Evolutionary conservation across 1,140 invertebrate species (phyloP).

Genomic region (Diorhabda carinulata): DNA sequence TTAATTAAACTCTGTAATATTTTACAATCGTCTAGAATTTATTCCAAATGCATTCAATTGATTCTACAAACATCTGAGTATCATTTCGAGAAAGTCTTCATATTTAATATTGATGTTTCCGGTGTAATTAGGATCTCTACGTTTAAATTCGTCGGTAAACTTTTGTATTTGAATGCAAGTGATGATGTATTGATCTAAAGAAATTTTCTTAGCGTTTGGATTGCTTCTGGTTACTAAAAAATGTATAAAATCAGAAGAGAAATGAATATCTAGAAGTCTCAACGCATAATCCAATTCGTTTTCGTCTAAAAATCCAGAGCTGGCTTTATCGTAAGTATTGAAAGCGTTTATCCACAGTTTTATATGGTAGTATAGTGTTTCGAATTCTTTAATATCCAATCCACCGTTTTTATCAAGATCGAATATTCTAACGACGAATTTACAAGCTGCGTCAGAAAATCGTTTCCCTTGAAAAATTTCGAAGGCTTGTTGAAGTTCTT

Average conservation of each 20-base stretch:
- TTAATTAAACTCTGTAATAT: too few relatives aligned
- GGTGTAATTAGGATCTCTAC: conserved; percentile 36
- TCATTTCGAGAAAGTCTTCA: conserved; percentile 43
- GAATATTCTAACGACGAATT: conserved; percentile 43
- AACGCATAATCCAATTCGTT: conserved; percentile 37
- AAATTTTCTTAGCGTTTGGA: conserved; percentile 37
- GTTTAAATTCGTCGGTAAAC: conserved; percentile 43
- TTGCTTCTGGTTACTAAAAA: conserved; percentile 40
- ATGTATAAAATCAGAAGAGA: conserved; percentile 38
- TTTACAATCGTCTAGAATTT: too few relatives aligned
- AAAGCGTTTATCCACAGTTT: conserved; percentile 43
- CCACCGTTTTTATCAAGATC: conserved; percentile 44
- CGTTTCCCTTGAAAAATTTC: conserved; percentile 39
- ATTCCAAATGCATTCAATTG: too few relatives aligned
- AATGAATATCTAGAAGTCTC: conserved; percentile 40
- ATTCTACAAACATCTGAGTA: conserved; percentile 35
- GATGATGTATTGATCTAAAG: conserved; percentile 42
- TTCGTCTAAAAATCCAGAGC: conserved; percentile 37
- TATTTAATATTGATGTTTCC: conserved; percentile 42
- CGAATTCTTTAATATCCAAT: conserved; percentile 42
- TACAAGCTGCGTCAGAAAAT: conserved; percentile 40
- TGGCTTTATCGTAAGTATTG: conserved; percentile 35
- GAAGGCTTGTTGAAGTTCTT: conserved; percentile 42
- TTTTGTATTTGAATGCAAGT: conserved; percentile 44
- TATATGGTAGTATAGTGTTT: conserved; percentile 39